Base-by-base conservation (phyloP, 2,113 vertebrate genomes). In the Pithys albifrons region DNA sequence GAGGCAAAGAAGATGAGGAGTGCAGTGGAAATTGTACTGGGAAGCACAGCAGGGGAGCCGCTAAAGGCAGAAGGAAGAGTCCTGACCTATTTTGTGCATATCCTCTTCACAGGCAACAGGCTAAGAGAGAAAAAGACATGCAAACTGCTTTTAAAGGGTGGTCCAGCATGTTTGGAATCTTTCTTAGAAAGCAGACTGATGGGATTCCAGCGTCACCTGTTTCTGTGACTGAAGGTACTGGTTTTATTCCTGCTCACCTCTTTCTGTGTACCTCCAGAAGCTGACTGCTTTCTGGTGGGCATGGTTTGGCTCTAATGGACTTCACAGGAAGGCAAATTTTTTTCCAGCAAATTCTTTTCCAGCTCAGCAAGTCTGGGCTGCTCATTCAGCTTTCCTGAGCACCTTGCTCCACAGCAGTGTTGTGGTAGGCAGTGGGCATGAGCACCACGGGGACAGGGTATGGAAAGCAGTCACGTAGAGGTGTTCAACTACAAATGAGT, bases 391-490 rank as follows among this genome's bases (percentile, higher is more conserved):
- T 80, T 28, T 33, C 20, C 54, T 61, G 45, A 61, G 31, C 17
- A 6, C 12, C 28, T 35, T 62, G 25, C n/a, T 70, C n/a, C 0
- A 0, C 39, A 51, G 70, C 22, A 19, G n/a, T 46, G n/a, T 39
- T 2, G 1, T 25, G 27, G 51, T 11, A n/a, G 25, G 18, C 7
- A 13, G 4, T 14, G 1, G 1, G 13, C 22, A 52, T 58, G 43
- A 71, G 55, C 37, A n/a, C 14, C 51, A 7, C 0, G 0, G n/a
- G 29, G 59, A 11, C 54, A 57, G 35, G 0, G 1, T 24, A 14
- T 28, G 2, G 16, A 45, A 71, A 71, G n/a, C 37, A 48, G 12
- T 29, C 49, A 18, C 2, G 0, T 2, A 16, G 27, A 22, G 45
- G 28, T 28, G 19, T 49, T 29, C 58, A 9, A 1, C 31, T 31